phyloP scores from a whole-genome alignment of 2,797 vertebrate genomes.

The Glyptemys insculpta region DNA sequence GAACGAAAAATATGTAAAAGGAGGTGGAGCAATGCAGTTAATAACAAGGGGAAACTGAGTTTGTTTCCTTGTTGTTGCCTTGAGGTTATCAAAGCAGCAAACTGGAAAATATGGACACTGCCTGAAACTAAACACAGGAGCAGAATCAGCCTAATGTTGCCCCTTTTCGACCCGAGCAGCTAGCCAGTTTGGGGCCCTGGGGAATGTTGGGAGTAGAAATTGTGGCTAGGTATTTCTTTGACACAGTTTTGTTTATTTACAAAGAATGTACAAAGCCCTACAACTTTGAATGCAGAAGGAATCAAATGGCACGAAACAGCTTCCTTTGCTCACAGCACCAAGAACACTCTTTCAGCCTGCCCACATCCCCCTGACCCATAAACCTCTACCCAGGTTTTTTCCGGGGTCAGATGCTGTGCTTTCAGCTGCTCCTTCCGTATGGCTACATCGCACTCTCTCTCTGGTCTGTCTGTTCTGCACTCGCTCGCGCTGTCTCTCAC shows the following conservation, averaged over 20 bases:
- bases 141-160: neutral
- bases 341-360: neutral
- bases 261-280: neutral
- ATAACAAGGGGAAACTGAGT: neutral
- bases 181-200: neutral
- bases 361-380: neutral
- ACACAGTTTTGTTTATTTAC: neutral
- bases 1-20: neutral
- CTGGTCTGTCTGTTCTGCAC: too few species aligned
- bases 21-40: neutral
- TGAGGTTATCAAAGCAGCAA: neutral
- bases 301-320: neutral
- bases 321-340: neutral
- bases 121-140: neutral
- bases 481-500: neutral
- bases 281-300: neutral
- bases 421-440: neutral
- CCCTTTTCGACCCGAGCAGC: neutral
- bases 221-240: neutral
- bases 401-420: neutral
- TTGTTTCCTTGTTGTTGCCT: neutral
- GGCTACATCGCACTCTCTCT: neutral
- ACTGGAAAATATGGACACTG: accelerated
- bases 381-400: neutral
- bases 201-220: neutral